Evolutionary conservation across 2,797 vertebrate genomes (phyloP), one percentile per base, ranked within the genome.

Genomic region (Agapornis canus): DNA sequence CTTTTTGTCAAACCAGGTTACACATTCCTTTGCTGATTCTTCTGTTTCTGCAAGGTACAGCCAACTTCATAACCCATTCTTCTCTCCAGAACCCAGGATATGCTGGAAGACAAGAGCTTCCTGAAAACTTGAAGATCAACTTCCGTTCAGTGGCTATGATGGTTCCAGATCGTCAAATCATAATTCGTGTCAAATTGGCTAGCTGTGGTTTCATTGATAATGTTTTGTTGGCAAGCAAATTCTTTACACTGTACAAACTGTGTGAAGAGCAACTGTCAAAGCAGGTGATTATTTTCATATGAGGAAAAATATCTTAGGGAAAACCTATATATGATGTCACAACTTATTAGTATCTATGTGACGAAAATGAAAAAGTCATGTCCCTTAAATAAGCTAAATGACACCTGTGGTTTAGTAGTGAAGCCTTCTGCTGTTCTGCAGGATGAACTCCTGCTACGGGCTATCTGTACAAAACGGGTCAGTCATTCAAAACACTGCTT

Each of bases 221-320:
- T 83, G 96, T 99, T 22, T 98, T 99, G 71, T 96, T 99, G 90
- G 99, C 99, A 52, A 98, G 99, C 82, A 99, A 99, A 95, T 99
- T 99, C 95, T 99, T 99, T 91, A 99, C 98, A 0, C 98, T 99
- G 17, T 99, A 99, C 95, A 99, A 99, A 87, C 97, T 99, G 52
- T 99, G 99, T 92, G 99, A 99, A 95, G 99, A 99, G 63, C 99
- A 99, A 86, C 98, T 99, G n/a, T 99, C 99, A 47, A 99, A 99
- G 92, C 99, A 99, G 99, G 99, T 99, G 93, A 56, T 81, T 57
- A 18, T 54, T 82, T 49, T 77, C 10, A 37, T 71, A 35, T 9
- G 2, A 31, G 27, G 27, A 40, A 61, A 52, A 52, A 31, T 45
- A 20, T 80, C 43, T 27, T 64, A 42, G 39, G n/a, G 10, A 56